A percentile compares a stretch with the other conserved stretches of the same genome.
These are phyloP conservation scores for Anorthoa munda DNA, from an alignment of 2,888 invertebrate genomes.

Conservation along the genomic window DNA sequence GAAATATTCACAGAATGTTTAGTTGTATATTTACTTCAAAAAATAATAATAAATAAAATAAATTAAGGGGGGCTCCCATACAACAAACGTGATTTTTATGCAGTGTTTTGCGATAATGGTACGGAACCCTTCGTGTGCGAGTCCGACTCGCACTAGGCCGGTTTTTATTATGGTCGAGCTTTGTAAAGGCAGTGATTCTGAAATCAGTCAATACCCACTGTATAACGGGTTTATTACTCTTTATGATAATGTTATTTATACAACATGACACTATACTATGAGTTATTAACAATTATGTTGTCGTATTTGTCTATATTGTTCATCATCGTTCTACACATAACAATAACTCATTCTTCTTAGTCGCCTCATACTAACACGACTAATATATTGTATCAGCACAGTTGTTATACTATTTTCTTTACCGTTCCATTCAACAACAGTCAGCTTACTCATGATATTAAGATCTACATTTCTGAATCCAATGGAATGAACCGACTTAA, in stretches of 20 bases:
- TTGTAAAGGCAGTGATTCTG: too few species aligned
- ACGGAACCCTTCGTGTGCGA: too few species aligned
- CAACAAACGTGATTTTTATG: too few species aligned
- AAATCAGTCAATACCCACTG: not conserved
- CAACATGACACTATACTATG: not conserved
- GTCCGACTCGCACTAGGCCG: too few species aligned
- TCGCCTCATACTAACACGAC: not conserved
- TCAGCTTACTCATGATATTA: not conserved
- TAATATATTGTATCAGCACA: not conserved
- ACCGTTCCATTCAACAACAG: not conserved
- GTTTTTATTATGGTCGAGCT: too few species aligned
- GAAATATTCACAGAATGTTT: too few species aligned
- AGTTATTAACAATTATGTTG: not conserved
- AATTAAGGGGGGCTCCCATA: too few species aligned
- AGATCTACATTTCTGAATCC: not conserved
- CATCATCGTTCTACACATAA: constrained; percentile 5
- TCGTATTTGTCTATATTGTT: not conserved
- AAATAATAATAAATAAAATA: too few species aligned
- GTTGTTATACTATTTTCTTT: not conserved
- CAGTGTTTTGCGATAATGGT: too few species aligned
- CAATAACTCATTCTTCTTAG: constrained; percentile 5
- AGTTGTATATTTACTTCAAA: too few species aligned
- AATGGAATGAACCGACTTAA: not conserved
- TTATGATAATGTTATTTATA: too few species aligned
- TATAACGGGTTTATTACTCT: too few species aligned